Evolutionary conservation across 2,113 vertebrate species (phyloP), one percentile per base, ranked within the genome.

Genomic region (Gallinago undulata): DNA sequence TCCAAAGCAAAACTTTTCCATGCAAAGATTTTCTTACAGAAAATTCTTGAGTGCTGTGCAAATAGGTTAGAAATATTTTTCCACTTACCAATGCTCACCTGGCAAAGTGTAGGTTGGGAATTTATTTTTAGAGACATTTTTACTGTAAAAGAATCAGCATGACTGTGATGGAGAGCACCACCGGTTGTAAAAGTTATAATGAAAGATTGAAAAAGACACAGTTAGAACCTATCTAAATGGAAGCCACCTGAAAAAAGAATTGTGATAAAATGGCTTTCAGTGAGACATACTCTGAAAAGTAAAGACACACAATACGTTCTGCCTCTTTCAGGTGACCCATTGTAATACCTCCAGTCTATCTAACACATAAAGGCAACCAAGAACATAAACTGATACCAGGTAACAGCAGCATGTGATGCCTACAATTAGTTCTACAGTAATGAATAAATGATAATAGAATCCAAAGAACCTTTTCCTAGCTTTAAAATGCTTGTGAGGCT

Each of bases 61-160:
- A 84, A 53, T 59, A 72, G 41, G 64, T 82, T 85, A 86, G 75
- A 94, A 81, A 89, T 89, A 72, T 96, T 94, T 87, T 94, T 86
- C 70, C 41, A 18, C 10, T 96, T 92, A 64, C 75, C 47, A 67
- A 2, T 82, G 56, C 74, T 96, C 72, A 84, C 76, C 75, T 95
- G 70, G 90, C 53, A 80, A 93, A 94, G 78, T 14, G 27, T 90
- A 80, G 75, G 60, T 33, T 94, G 69, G 83, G 76, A 96, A 90
- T 90, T 96, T 97, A 97, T 95, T 98, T 95, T 97, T 97, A 97
- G 96, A 96, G 76, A 57, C 64, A 37, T 92, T 95, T 97, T 97
- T 92, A 79, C 66, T 96, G 64, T 86, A 69, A 94, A 93, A 82
- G 91, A 96, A 90, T 88, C 90, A 97, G 91, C 95, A 95, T 82